These are phyloP conservation scores for Siniperca knerii DNA, from an alignment of 2,113 vertebrate species.

Conservation along the genomic window DNA sequence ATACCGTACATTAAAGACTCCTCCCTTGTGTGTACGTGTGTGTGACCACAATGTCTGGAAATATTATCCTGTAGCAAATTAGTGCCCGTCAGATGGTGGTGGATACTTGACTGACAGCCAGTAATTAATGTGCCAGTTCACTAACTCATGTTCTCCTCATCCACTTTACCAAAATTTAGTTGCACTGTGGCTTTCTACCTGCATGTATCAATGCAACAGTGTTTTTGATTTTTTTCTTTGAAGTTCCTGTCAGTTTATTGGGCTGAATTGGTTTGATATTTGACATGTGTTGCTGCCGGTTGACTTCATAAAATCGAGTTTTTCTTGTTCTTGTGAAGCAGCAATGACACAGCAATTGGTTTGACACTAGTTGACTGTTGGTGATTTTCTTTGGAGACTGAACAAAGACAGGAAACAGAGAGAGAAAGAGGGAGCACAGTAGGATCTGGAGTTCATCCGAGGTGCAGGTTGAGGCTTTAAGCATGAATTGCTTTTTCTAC, in stretches of 20 bases:
- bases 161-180: conserved; percentile 13
- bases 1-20: conserved; percentile 35
- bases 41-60: conserved; percentile 16
- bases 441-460: conserved; percentile 27
- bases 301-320: conserved; percentile 23
- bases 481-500: conserved; percentile 36
- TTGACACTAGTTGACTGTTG: not conserved
- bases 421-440: not conserved
- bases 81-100: conserved; percentile 13
- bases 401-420: not conserved
- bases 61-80: conserved; percentile 26
- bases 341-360: conserved; percentile 2
- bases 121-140: conserved; percentile 55
- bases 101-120: conserved; percentile 48
- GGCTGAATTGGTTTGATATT: conserved; percentile 16
- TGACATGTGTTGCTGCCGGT: not conserved
- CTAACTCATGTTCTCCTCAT: conserved; percentile 8
- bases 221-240: not conserved
- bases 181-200: not conserved
- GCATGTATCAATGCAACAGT: not conserved
- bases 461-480: conserved; percentile 12
- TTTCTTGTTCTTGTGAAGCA: conserved; percentile 23
- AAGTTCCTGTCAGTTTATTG: not conserved
- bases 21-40: conserved; percentile 15
- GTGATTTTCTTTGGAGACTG: conserved; percentile 14